phyloP scores from a whole-genome alignment of 2,113 vertebrate species.

The Anolis sagrei region DNA sequence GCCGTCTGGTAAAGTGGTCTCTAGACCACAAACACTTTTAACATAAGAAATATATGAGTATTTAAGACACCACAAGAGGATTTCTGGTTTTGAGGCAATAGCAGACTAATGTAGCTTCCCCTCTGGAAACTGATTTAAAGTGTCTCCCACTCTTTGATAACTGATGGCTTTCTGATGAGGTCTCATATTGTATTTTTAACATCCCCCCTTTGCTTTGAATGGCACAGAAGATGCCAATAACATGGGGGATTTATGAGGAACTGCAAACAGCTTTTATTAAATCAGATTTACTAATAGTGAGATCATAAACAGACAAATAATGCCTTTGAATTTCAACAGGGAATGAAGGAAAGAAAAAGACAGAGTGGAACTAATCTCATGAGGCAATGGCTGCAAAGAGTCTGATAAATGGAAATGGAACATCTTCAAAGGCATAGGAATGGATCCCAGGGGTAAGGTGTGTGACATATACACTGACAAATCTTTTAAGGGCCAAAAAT shows the following conservation, averaged over 20 bases:
- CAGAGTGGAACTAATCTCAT: constrained; percentile 38
- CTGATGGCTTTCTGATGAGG: constrained; percentile 1
- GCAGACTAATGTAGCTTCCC: background rate
- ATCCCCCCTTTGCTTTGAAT: constrained; percentile 9
- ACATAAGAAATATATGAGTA: background rate
- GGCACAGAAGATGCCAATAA: background rate
- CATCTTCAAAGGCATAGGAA: background rate
- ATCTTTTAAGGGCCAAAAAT: constrained; percentile 12
- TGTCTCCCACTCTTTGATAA: background rate
- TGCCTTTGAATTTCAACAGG: constrained; percentile 26
- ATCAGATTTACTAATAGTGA: constrained; percentile 43
- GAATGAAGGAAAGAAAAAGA: constrained; percentile 20
- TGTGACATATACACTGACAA: constrained; percentile 4
- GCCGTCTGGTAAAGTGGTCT: too few relatives aligned
- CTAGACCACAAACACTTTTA: background rate
- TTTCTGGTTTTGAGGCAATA: background rate
- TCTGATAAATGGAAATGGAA: constrained; percentile 33
- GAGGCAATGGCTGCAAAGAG: background rate
- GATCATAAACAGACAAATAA: constrained; percentile 39
- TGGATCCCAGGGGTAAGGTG: background rate
- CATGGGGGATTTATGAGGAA: background rate
- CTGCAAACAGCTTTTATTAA: constrained; percentile 20
- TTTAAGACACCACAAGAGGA: background rate
- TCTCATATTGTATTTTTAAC: background rate
- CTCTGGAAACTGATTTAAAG: background rate